phyloP scores from a whole-genome alignment of 2,888 invertebrate genomes.

The Eupeodes luniger region DNA sequence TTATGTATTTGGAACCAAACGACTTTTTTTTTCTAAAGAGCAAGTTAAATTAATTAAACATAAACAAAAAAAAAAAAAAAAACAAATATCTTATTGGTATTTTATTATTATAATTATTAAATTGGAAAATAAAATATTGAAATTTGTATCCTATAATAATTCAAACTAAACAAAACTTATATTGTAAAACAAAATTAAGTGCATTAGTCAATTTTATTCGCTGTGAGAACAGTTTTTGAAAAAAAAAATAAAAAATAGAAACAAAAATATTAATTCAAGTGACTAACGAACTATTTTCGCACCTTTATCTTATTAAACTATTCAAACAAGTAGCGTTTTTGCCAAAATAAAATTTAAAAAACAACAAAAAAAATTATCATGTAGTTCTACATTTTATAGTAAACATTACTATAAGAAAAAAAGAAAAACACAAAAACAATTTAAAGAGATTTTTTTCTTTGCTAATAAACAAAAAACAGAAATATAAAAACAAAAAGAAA shows the following conservation, averaged over 20 bases:
- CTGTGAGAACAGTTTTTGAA: conserved; percentile 32
- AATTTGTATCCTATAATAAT: conserved; percentile 46
- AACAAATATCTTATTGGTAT: conserved; percentile 61
- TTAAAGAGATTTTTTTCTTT: conserved; percentile 47
- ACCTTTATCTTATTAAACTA: conserved; percentile 36
- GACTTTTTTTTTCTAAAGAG: conserved; percentile 35
- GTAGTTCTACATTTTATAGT: conserved; percentile 59
- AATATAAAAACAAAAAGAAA: neutral
- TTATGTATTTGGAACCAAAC: conserved; percentile 15
- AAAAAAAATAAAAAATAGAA: neutral
- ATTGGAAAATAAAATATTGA: conserved; percentile 34
- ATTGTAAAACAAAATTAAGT: conserved; percentile 52
- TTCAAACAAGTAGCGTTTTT: conserved; percentile 50
- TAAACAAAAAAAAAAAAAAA: neutral
- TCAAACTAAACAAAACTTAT: conserved; percentile 26
- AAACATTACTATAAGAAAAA: conserved; percentile 25
- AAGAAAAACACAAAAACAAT: conserved; percentile 1
- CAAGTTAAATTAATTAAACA: neutral
- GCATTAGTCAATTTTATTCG: conserved; percentile 72
- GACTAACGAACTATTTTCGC: conserved; percentile 55
- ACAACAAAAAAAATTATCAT: conserved; percentile 3
- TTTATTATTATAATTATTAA: conserved; percentile 34
- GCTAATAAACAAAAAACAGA: conserved; percentile 7
- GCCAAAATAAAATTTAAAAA: conserved; percentile 22
- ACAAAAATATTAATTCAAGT: conserved; percentile 9